Evolutionary conservation across 2,888 invertebrate genomes (phyloP), one percentile per base, ranked within the genome.

Genomic region (Iselma pallidipennis): DNA sequence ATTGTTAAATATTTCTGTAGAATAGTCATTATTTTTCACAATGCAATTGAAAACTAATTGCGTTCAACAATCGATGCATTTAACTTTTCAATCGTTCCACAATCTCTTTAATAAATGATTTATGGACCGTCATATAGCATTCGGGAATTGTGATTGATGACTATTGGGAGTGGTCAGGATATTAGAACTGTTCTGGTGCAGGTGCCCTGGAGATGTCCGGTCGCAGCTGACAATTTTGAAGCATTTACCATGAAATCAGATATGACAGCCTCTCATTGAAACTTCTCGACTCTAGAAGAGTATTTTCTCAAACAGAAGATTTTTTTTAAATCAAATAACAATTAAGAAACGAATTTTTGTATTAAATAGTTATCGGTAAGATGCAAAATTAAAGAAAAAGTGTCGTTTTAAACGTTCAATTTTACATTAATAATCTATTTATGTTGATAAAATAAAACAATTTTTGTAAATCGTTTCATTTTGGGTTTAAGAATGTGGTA

Each of bases 101-200:
- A 52, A 50, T 52, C 55, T 33, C 59, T 56, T 49, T 59, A 60
- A 63, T 53, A 56, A 60, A 56, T 63, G 59, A 63, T 63, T 63
- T 63, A 63, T 60, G 59, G 53, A 63, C 56, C 54, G 59, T 56
- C 56, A 42, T 53, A 53, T 55, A 55, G 55, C 58, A 52, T 28
- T 49, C 49, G 51, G 31, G 49, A 50, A 57, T 57, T 57, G 53
- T 63, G 63, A 63, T 63, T 63, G 63, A 63, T 63, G 57, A 57
- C 12, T 12, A 12, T 45, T 45, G 45, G 23, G 45, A 45, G 23
- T 45, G 45, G 45, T 45, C 45, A 23, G 45, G 45, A 23, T 45
- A 45, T 23, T 12, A 45, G 37, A 37, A 37, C 37, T 37, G 16
- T 16, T 16, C 16, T 4, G 33, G 16, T 37, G 12, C 12, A 29